Evolutionary conservation across 2,113 vertebrate species (phyloP).

Genomic region (Brachyhypopomus occidentalis): DNA sequence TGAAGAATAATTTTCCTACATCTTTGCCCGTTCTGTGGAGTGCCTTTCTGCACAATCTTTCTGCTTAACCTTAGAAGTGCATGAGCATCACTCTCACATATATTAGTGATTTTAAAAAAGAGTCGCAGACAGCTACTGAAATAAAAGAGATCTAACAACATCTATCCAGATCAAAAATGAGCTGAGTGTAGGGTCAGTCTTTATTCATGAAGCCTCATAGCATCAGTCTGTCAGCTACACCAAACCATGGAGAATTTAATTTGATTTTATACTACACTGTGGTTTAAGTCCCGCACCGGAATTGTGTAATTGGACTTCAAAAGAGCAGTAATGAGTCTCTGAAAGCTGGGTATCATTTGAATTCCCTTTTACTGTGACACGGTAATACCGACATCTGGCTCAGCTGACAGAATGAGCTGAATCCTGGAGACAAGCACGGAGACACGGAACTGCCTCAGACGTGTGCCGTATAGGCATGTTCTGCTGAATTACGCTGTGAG

Average conservation of each 20-base stretch:
- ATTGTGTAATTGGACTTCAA: not conserved
- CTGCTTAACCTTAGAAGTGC: not conserved
- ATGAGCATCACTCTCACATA: not conserved
- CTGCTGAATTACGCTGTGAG: not conserved
- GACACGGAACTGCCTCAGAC: not conserved
- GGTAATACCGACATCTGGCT: not conserved
- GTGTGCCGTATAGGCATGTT: no score
- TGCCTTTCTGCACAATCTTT: not conserved
- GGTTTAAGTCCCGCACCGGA: conserved; percentile 1
- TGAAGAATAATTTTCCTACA: not conserved
- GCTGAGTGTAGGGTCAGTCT: not conserved
- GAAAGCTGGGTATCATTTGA: not conserved
- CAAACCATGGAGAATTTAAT: not conserved
- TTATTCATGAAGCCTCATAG: not conserved
- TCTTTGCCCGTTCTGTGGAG: not conserved
- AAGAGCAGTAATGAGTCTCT: conserved; percentile 12
- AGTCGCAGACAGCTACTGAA: not conserved
- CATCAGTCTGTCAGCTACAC: conserved; percentile 6
- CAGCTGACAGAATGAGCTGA: not conserved
- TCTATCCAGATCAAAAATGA: not conserved
- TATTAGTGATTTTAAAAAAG: conserved; percentile 1
- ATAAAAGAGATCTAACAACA: not conserved
- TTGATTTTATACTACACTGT: conserved; percentile 15
- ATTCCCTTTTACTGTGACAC: conserved; percentile 15
- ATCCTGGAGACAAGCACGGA: not conserved